Base-by-base conservation (phyloP, 2,113 vertebrate species). In the Limanda limanda region DNA sequence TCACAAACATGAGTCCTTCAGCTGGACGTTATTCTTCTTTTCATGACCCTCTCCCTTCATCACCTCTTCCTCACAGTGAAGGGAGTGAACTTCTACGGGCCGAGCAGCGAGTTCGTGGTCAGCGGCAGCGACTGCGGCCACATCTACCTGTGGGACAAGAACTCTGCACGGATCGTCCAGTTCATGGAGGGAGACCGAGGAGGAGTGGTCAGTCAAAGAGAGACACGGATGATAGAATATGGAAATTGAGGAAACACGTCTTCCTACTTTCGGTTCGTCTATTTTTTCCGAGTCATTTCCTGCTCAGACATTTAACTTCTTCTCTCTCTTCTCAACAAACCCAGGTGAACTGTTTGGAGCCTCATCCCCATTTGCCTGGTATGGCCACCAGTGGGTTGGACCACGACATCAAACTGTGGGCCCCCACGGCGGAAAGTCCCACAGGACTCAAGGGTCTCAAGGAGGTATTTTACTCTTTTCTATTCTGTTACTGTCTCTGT, bases 111-210 rank as follows among this genome's bases (percentile, higher is more conserved):
- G 92, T 97, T 97, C 68, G 95, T 99, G 84, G 94, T 98, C 86
- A 99, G 97, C 11, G 96, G 97, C 65, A 98, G 97, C 14, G 97
- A 98, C 87, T 98, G 97, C 0, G 96, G 96, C 21, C 96, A 99
- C 94, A 96, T 99, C 85, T 98, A 98, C 91, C 88, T 99, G 68
- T 99, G 96, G 97, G 97, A 96, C 77, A 99, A 99, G 31, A 87
- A 95, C 15, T 99, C 97, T 4, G 97, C 97, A 86, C 97, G 95
- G 74, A 96, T 98, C 35, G 95, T 98, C 76, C 97, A 99, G 92
- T 99, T 98, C 82, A 97, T 99, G 97, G 96, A 97, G 23, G 97
- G 97, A 0, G 97, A 99, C 93, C 93, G 94, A 74, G 97, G 97
- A 18, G 97, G 97, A 21, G 97, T 98, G 97, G 97, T 99, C 86